Percentiles rank a stretch among this genome's conserved stretches.
Evolutionary conservation across 2,113 vertebrate species (phyloP).

Genomic region (Heliornis fulica): DNA sequence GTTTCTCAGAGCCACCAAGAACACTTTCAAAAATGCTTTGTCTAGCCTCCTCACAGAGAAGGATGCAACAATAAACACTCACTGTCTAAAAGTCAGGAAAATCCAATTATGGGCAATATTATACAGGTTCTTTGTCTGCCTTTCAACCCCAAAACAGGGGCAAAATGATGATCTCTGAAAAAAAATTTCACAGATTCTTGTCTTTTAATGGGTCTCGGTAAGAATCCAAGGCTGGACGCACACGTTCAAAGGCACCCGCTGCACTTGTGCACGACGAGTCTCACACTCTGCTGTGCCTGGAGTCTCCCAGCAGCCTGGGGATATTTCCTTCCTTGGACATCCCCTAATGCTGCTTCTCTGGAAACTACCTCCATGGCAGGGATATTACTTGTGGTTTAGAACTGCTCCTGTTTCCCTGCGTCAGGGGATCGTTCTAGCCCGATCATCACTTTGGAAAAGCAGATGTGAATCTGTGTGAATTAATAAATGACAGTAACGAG

Average conservation of each 20-base stretch:
- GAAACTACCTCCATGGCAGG: background rate
- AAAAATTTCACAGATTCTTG: background rate
- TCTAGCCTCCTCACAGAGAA: background rate
- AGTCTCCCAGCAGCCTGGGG: background rate
- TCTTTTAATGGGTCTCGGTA: background rate
- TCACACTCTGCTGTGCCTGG: background rate
- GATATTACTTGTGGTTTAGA: background rate
- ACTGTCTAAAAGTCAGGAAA: background rate
- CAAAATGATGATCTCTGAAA: background rate
- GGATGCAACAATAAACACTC: background rate
- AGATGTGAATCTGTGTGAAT: background rate
- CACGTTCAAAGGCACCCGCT: background rate
- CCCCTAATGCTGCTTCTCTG: background rate
- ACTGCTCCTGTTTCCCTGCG: background rate
- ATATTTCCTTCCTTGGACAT: background rate
- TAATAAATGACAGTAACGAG: background rate
- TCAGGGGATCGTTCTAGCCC: background rate
- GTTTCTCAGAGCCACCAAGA: constrained; percentile 3
- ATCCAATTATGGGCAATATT: background rate
- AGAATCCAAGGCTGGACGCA: background rate
- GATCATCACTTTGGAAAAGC: background rate
- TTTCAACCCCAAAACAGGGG: background rate
- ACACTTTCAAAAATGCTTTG: background rate
- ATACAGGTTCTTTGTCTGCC: background rate
- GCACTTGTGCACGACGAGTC: accelerated